Base-by-base conservation (phyloP, 2,888 invertebrate genomes). In the Cheilosia scutellata region DNA sequence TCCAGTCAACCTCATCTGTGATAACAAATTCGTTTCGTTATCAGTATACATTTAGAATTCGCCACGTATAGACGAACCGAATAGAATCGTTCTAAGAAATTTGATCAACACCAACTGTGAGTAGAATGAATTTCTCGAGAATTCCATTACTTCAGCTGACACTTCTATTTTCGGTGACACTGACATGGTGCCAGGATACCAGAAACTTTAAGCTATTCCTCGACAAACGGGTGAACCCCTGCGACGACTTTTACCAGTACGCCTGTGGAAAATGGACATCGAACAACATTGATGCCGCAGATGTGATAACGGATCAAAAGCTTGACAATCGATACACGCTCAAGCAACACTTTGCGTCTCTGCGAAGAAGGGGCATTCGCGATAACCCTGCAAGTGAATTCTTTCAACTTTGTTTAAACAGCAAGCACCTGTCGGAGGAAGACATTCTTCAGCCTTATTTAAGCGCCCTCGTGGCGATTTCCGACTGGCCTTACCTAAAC, bases 211-310 rank as follows among this genome's bases (percentile, higher is more conserved):
- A 42, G 49, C 11, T 65, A 29, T 5, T 65, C 11, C 37, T 37
- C 1, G 29, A 27, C 62, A 13, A 0, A 7, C 16, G n/a, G 7
- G 29, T 5, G 31, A 72, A 7, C 42, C 92, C 91, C 57, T 91
- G 91, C 58, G 91, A 91, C 62, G 90, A 91, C 51, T 91, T 91
- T 75, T 90, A 91, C 89, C 91, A 91, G 87, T 91, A 90, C 71
- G 91, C 92, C 71, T 91, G 91, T 70, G 92, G 91, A 40, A 90
- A 90, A 65, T 91, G 91, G 91, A 90, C 90, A 62, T 88, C 91
- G 37, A 89, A 89, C 57, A 91, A 91, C 62, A 88, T 68, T 76
- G 89, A 89, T 25, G 82, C 75, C 1, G 20, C 20, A 0, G 79
- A 84, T 40, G 75, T 79, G 7, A 60, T 79, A 1, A 65, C 37